Evolutionary conservation across 2,113 vertebrate species (phyloP).

Genomic region (Archocentrus centrarchus): DNA sequence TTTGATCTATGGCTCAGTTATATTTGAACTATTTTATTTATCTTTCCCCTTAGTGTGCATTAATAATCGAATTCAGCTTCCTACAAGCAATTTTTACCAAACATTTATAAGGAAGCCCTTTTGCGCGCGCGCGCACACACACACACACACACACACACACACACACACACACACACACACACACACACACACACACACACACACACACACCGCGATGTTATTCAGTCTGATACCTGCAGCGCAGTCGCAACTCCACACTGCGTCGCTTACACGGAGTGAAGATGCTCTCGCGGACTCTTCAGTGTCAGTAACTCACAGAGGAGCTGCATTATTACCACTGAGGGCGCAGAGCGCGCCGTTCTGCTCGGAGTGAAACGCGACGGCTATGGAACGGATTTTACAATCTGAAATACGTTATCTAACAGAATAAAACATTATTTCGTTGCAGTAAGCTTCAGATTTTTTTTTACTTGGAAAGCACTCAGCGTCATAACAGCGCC

Average conservation of each 20-base stretch:
- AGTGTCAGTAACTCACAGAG: neutral
- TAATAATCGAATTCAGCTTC: neutral
- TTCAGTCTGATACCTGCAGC: neutral
- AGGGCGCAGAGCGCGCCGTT: neutral
- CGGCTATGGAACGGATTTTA: neutral
- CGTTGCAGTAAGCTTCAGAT: neutral
- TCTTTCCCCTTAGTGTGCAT: neutral
- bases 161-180: neutral
- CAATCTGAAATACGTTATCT: neutral
- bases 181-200: neutral
- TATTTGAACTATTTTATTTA: too few relatives aligned
- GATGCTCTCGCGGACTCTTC: neutral
- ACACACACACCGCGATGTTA: neutral
- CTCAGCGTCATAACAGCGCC: neutral
- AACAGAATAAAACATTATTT: neutral
- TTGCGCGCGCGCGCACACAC: neutral
- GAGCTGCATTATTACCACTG: neutral
- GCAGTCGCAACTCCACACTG: slow-evolving; percentile 6
- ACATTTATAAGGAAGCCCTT: neutral
- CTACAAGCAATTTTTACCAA: neutral
- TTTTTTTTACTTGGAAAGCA: neutral
- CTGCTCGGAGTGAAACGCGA: neutral
- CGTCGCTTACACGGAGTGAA: neutral
- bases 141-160: neutral
- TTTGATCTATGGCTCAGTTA: too few relatives aligned